Base-by-base conservation (phyloP, 2,888 invertebrate species). In the Leptopilina myrica region DNA sequence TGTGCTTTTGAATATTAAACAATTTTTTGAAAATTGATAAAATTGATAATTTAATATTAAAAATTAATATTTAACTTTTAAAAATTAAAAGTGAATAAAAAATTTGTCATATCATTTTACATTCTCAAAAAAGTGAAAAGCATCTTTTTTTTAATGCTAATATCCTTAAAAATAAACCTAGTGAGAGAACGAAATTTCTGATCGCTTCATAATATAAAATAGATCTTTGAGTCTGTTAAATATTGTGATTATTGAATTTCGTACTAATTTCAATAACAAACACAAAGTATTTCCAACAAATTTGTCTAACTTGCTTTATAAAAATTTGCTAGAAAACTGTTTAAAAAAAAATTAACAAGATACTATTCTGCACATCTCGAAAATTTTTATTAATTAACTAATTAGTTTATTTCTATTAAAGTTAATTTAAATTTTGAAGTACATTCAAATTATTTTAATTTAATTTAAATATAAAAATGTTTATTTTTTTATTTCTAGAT, bases 151-250 rank as follows among this genome's bases (percentile, higher is more conserved):
- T 15, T 0, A 62, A 62, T 62, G 15, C 20, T 62, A 62, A 62
- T 62, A 33, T 79, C 64, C 26, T 40, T 62, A 53, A 64, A 62
- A 62, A 62, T 62, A 62, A 11, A 49, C 62, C 7, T 43, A 62
- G 62, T 20, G 62, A 20, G 43, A 49, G 62, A 40, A 53, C 78
- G 78, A 78, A 78, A 65, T 78, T 80, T 80, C 80, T 75, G 62
- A 65, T 65, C 77, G 78, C 78, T 78, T 80, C 77, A 69, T 14
- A 33, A 78, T 26, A 76, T 53, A 26, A 69, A 49, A 20, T 46
- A 43, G 69, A 69, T 69, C 49, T 69, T 43, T 69, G 69, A 46
- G 49, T 65, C 75, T 80, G 59, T 56, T 62, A 12, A 53, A 62
- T 20, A 20, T 20, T 7, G 62, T 9, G 9, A 20, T 59, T 33